These are phyloP conservation scores for Lacerta bilineata DNA, from an alignment of 2,797 vertebrate genomes.

Conservation along the genomic window DNA sequence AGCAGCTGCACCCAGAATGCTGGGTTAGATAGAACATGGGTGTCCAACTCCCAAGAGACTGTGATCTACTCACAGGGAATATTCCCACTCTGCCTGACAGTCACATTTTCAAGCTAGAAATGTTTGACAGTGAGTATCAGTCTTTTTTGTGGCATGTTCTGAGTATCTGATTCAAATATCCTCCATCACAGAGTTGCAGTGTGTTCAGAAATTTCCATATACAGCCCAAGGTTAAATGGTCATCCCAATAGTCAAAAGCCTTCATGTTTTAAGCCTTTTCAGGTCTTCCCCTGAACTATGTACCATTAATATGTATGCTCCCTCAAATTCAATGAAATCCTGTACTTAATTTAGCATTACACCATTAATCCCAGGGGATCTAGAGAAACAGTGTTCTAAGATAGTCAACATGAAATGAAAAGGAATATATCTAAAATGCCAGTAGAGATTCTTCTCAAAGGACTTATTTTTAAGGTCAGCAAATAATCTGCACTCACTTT, in stretches of 20 bases:
- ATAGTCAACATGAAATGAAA: neutral
- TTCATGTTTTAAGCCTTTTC: neutral
- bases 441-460: neutral
- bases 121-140: neutral
- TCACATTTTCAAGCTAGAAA: neutral
- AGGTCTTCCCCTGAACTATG: neutral
- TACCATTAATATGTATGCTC: neutral
- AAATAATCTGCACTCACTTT: neutral
- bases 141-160: neutral
- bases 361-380: conserved; percentile 11
- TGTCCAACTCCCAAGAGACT: too few relatives aligned
- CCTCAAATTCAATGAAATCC: neutral
- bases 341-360: neutral
- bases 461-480: neutral
- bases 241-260: neutral
- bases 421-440: conserved; percentile 1
- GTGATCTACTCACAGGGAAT: neutral
- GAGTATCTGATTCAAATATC: neutral
- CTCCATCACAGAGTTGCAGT: neutral
- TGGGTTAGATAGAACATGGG: neutral
- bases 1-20: neutral
- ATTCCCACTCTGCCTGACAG: neutral
- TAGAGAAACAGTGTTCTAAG: neutral
- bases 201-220: neutral
- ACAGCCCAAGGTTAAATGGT: neutral